These are phyloP conservation scores for Griposia aprilina DNA, from an alignment of 2,888 invertebrate species.

Conservation along the genomic window DNA sequence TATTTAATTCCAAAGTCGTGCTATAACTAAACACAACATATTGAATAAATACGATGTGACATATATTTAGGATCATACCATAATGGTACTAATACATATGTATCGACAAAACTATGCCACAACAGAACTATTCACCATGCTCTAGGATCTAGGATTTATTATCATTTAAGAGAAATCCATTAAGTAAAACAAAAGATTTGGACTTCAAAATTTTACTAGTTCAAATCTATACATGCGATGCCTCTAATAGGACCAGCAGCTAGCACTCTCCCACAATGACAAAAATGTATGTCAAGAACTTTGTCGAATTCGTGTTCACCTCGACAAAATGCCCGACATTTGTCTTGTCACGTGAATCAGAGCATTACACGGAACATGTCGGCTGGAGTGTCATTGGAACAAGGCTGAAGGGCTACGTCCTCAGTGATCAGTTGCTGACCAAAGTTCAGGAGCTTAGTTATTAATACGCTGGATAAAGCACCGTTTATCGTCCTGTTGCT, in stretches of 20 bases:
- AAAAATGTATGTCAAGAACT: conserved; percentile 19
- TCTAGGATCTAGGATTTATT: not conserved
- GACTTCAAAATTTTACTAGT: conserved; percentile 46
- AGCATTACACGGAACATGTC: conserved; percentile 42
- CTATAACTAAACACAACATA: not conserved
- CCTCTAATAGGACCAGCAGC: conserved; percentile 2
- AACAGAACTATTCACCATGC: not conserved
- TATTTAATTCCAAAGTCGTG: not conserved
- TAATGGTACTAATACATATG: not conserved
- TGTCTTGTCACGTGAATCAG: conserved; percentile 27
- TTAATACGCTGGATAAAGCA: conserved; percentile 73
- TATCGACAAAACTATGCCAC: no score
- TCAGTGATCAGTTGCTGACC: conserved; percentile 71
- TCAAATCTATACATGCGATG: conserved; percentile 19
- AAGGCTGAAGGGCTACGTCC: conserved; percentile 55
- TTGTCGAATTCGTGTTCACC: conserved; percentile 1
- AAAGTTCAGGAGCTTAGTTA: conserved; percentile 74
- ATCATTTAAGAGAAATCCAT: not conserved
- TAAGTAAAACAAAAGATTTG: conserved; percentile 24
- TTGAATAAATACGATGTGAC: not conserved
- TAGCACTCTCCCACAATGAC: not conserved
- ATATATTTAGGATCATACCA: not conserved
- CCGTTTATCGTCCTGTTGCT: conserved; percentile 76
- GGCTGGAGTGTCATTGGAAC: conserved; percentile 39
- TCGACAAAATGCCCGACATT: conserved; percentile 4